These are phyloP conservation scores for Eupeodes luniger DNA, from an alignment of 2,888 invertebrate genomes.

Conservation along the genomic window DNA sequence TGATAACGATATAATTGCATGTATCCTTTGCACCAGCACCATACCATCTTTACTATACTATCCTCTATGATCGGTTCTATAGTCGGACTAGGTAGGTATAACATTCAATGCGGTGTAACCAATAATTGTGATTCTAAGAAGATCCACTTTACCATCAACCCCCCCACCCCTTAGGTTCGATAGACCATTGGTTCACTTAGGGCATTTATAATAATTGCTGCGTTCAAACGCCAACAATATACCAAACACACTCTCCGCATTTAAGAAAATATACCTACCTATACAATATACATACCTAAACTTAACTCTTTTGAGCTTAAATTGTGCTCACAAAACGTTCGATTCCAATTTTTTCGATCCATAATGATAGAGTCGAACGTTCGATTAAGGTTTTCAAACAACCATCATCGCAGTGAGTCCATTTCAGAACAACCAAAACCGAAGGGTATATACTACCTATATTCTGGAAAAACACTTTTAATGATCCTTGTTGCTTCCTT, in stretches of 20 bases:
- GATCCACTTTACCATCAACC: conserved; percentile 42
- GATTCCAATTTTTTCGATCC: conserved; percentile 69
- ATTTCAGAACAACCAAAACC: conserved; percentile 38
- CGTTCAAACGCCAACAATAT: conserved; percentile 63
- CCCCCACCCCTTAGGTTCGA: background rate
- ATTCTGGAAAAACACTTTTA: conserved; percentile 66
- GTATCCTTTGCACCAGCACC: conserved; percentile 72
- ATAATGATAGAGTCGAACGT: conserved; percentile 69
- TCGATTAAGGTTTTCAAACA: conserved; percentile 40
- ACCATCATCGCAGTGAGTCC: background rate
- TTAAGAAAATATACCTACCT: background rate
- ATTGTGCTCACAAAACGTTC: conserved; percentile 42
- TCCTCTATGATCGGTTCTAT: conserved; percentile 71
- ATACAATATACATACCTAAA: conserved; percentile 7
- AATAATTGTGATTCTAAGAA: conserved; percentile 75
- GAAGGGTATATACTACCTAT: conserved; percentile 14
- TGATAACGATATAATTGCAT: conserved; percentile 76
- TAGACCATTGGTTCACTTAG: conserved; percentile 51
- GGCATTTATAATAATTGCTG: conserved; percentile 76
- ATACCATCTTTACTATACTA: conserved; percentile 9
- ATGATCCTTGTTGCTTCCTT: conserved; percentile 66
- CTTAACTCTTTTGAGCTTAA: background rate
- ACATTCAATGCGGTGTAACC: conserved; percentile 65
- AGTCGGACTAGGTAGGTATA: conserved; percentile 7
- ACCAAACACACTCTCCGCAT: background rate